A percentile compares a stretch with the other conserved stretches of the same genome.
phyloP scores from a whole-genome alignment of 2,888 invertebrate species.

The Anodontia alba region DNA sequence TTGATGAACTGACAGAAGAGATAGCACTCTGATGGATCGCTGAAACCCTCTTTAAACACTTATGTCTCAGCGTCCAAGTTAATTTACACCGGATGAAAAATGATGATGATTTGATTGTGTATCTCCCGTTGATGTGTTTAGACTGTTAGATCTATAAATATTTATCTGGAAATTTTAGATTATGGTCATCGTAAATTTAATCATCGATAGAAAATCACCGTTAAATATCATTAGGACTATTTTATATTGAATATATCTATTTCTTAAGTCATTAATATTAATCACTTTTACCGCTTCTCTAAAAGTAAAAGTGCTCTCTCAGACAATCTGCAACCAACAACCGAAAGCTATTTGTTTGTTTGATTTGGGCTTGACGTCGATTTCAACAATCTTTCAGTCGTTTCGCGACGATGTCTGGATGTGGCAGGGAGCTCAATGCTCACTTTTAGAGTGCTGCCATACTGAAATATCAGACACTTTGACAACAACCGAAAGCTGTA shows the following conservation, averaged over 20 bases:
- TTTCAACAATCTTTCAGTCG: too few relatives aligned
- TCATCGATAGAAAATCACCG: slow-evolving; percentile 20
- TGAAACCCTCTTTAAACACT: slow-evolving; percentile 13
- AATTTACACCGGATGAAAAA: slow-evolving; percentile 8
- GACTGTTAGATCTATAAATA: slow-evolving; percentile 8
- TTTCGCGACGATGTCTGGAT: too few relatives aligned
- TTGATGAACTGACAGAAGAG: not conserved
- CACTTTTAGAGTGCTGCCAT: too few relatives aligned
- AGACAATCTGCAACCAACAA: too few relatives aligned
- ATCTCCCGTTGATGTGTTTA: slow-evolving; percentile 4
- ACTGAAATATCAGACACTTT: too few relatives aligned
- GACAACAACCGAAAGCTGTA: too few relatives aligned
- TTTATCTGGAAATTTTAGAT: slow-evolving; percentile 1
- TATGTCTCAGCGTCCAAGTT: slow-evolving; percentile 14
- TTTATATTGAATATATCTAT: slow-evolving; percentile 1
- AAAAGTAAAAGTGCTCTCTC: not conserved
- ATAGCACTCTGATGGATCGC: not conserved
- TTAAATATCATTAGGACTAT: not conserved
- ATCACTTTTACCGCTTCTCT: not conserved
- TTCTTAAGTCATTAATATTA: not conserved
- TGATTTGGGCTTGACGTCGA: too few relatives aligned
- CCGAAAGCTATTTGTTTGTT: too few relatives aligned
- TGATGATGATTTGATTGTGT: not conserved
- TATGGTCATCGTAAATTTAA: not conserved
- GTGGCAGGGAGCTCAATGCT: too few relatives aligned